Conservation (phyloP, 1,140 invertebrate genomes). For the Euwallacea fornicatus region DNA sequence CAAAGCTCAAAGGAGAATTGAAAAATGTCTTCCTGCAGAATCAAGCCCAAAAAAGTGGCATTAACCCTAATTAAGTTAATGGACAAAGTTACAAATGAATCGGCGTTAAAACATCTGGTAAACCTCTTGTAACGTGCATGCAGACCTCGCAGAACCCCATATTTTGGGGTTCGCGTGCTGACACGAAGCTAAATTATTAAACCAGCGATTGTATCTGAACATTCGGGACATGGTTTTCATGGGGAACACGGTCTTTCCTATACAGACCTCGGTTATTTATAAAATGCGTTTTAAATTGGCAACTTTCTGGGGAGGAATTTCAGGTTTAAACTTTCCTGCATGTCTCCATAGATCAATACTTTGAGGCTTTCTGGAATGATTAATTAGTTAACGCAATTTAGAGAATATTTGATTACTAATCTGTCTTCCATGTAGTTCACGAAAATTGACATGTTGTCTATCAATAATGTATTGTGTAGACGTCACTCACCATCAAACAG, state of each 20-base stretch:
- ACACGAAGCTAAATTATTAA: conserved; percentile 9
- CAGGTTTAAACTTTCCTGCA: background rate
- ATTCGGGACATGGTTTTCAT: conserved; percentile 15
- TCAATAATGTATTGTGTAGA: conserved; percentile 3
- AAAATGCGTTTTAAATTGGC: conserved; percentile 18
- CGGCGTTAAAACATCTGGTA: conserved; percentile 11
- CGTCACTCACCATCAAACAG: background rate
- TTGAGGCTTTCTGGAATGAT: background rate
- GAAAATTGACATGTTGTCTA: conserved; percentile 2
- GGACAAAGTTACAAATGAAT: conserved; percentile 11
- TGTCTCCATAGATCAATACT: background rate
- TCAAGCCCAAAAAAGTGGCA: background rate
- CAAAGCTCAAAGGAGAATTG: no score
- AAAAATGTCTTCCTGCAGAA: no score
- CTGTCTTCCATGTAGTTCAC: background rate
- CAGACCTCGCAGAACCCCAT: background rate
- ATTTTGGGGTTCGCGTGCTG: conserved; percentile 8
- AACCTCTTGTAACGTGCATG: conserved; percentile 14
- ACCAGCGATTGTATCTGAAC: conserved; percentile 10
- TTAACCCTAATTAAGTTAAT: conserved; percentile 13
- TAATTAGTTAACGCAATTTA: background rate
- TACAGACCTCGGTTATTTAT: conserved; percentile 11
- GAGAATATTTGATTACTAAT: conserved; percentile 3
- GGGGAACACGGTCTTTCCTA: background rate
- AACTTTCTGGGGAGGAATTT: background rate